Percentiles rank a stretch among this genome's conserved stretches.
These are phyloP conservation scores for Neomorphus geoffroyi DNA, from an alignment of 2,797 vertebrate species.

Conservation along the genomic window DNA sequence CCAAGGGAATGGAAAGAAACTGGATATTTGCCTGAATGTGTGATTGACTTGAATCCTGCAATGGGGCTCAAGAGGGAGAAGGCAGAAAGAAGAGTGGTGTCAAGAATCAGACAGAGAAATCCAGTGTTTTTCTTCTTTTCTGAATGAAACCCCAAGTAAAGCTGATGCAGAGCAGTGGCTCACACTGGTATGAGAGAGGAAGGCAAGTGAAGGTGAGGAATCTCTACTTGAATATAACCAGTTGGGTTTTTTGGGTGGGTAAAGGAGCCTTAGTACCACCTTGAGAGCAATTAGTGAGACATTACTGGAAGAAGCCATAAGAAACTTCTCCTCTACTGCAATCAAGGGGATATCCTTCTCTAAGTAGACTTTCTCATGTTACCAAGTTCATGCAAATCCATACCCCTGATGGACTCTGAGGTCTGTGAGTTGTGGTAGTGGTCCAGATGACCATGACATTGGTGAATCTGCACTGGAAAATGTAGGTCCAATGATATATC, in stretches of 20 bases:
- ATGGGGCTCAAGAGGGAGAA: background rate
- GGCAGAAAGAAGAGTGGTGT: background rate
- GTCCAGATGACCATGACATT: rapidly evolving
- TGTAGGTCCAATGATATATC: background rate
- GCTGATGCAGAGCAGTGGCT: background rate
- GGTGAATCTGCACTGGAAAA: background rate
- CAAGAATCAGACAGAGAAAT: background rate
- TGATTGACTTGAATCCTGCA: background rate
- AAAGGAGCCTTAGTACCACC: background rate
- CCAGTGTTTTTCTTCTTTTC: background rate
- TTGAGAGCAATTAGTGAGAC: background rate
- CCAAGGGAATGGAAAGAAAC: background rate
- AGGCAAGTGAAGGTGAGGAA: background rate
- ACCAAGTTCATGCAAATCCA: background rate
- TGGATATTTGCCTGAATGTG: background rate
- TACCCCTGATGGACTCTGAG: background rate
- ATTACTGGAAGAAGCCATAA: background rate
- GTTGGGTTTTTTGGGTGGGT: background rate
- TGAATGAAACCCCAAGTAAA: background rate
- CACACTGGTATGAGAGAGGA: background rate
- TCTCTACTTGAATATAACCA: rapidly evolving
- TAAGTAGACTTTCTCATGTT: background rate
- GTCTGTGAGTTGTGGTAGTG: background rate
- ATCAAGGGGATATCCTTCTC: background rate
- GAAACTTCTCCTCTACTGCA: background rate